A percentile compares a stretch with the other conserved stretches of the same genome.
Evolutionary conservation across 2,888 invertebrate genomes (phyloP).

Genomic region (Aplocera efformata): DNA sequence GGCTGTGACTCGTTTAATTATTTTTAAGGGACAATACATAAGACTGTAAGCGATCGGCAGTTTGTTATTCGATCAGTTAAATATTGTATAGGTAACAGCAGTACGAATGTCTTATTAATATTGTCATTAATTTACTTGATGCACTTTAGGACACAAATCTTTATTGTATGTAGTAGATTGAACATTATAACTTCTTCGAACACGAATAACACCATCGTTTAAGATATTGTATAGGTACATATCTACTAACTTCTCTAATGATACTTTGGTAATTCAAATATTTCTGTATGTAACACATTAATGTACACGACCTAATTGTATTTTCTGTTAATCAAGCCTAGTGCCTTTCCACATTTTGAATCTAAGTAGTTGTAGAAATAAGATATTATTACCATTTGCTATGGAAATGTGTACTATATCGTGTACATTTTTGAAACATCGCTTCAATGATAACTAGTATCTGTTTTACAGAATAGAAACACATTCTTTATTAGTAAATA

Average conservation of each 20-base stretch:
- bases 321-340: constrained; percentile 61
- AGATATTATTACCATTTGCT: constrained; percentile 35
- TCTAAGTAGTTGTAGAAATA: constrained; percentile 49
- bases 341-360: constrained; percentile 70
- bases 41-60: constrained; percentile 55
- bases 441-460: constrained; percentile 33
- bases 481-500: constrained; percentile 26
- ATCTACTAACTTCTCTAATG: not conserved
- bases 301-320: constrained; percentile 19
- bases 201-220: constrained; percentile 17
- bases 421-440: constrained; percentile 31
- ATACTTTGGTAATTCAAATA: no score
- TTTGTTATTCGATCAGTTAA: constrained; percentile 39
- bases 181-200: constrained; percentile 26
- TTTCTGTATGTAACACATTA: constrained; percentile 10
- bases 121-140: constrained; percentile 36
- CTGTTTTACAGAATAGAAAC: constrained; percentile 29
- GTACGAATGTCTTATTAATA: constrained; percentile 31
- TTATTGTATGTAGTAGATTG: constrained; percentile 34
- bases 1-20: constrained; percentile 57
- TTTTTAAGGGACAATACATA: constrained; percentile 52
- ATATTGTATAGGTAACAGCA: constrained; percentile 36
- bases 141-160: constrained; percentile 44
- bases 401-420: constrained; percentile 39
- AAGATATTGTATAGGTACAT: constrained; percentile 1